Percentiles rank a stretch among this genome's conserved stretches.
These are phyloP conservation scores for Salmo trutta DNA, from an alignment of 2,797 vertebrate genomes.

Conservation along the genomic window DNA sequence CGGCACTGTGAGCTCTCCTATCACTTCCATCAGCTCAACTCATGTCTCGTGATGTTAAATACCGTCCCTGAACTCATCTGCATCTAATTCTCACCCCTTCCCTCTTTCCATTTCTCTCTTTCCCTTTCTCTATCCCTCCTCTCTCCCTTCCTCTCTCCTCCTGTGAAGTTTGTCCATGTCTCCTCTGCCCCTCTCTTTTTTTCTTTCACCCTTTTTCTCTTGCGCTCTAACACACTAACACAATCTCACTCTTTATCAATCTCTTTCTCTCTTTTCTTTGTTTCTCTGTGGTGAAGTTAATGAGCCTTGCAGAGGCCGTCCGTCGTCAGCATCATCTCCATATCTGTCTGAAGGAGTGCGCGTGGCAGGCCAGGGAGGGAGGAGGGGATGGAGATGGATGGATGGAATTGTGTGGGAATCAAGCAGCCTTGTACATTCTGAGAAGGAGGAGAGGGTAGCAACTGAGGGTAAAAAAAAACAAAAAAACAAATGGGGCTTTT, in stretches of 20 bases:
- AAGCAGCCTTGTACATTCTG: no score
- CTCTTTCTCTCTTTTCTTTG: conserved; percentile 3
- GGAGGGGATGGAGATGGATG: conserved; percentile 19
- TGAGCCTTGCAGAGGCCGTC: conserved; percentile 56
- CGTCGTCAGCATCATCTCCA: conserved; percentile 58
- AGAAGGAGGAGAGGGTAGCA: no score
- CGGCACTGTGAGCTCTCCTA: conserved; percentile 40
- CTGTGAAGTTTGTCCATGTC: conserved; percentile 25
- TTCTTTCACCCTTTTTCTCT: conserved; percentile 3
- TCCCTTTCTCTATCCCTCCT: conserved; percentile 8
- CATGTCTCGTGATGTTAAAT: conserved; percentile 50
- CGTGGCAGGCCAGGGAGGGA: conserved; percentile 28
- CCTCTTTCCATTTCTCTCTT: conserved; percentile 27
- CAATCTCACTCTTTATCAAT: neutral
- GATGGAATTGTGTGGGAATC: conserved; percentile 44
- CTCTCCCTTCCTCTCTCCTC: conserved; percentile 32
- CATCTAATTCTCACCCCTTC: conserved; percentile 53
- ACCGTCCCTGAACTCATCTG: conserved; percentile 59
- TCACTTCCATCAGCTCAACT: conserved; percentile 52
- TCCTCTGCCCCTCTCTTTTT: conserved; percentile 13
- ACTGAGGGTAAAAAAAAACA: no score
- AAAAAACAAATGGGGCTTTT: neutral
- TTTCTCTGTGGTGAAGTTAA: conserved; percentile 40
- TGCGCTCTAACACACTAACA: conserved; percentile 20
- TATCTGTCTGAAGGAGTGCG: conserved; percentile 50